Percentiles rank a stretch among this genome's conserved stretches.
phyloP scores from a whole-genome alignment of 2,888 invertebrate species.

The Pandemis heparana region DNA sequence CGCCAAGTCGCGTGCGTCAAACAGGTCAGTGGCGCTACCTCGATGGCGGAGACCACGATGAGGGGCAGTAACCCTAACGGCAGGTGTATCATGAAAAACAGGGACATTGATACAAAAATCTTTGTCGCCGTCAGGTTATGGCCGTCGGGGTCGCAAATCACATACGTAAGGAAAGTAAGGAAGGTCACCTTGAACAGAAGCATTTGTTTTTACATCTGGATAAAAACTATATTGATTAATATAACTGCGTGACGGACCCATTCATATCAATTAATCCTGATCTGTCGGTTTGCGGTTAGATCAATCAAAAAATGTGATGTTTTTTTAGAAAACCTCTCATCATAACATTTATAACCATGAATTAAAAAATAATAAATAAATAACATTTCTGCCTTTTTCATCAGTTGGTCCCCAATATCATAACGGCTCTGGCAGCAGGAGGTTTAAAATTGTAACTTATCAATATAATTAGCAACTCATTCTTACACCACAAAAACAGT shows the following conservation, averaged over 20 bases:
- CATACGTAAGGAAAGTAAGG: constrained; percentile 93
- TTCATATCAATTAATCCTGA: neutral
- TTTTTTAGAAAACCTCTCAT: too few species aligned
- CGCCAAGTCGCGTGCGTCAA: constrained; percentile 52
- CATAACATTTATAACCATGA: too few species aligned
- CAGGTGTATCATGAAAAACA: constrained; percentile 95
- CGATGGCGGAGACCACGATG: constrained; percentile 89
- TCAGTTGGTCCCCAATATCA: neutral
- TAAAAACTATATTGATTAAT: neutral
- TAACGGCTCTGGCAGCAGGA: neutral
- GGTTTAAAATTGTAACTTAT: neutral
- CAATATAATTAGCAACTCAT: neutral
- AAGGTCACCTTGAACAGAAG: constrained; percentile 89
- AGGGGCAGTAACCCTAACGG: constrained; percentile 93
- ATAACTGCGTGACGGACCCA: neutral
- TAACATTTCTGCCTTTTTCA: neutral
- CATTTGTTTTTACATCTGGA: constrained; percentile 26
- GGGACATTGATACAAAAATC: constrained; percentile 94
- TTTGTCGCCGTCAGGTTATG: constrained; percentile 92
- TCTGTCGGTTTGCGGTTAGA: neutral
- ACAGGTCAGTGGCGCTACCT: constrained; percentile 86
- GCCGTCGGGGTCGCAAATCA: constrained; percentile 87
- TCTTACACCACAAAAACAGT: neutral
- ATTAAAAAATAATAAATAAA: too few species aligned
- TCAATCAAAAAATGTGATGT: too few species aligned